Percentiles rank a stretch among this genome's conserved stretches.
These are phyloP conservation scores for Ciconia stormi DNA, from an alignment of 2,113 vertebrate species.

Conservation along the genomic window DNA sequence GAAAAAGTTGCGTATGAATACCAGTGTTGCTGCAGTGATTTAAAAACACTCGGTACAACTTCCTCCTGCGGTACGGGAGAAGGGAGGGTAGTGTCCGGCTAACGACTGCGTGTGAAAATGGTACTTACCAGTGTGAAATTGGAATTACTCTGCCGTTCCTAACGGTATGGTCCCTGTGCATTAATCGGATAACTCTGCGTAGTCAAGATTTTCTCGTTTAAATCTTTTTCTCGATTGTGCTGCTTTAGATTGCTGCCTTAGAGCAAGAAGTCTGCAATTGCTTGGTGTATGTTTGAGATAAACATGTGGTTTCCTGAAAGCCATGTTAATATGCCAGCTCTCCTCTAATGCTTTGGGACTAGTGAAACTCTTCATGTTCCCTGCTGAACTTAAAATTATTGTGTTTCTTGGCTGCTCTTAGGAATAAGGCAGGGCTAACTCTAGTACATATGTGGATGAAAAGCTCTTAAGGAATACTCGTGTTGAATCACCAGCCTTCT, in stretches of 20 bases:
- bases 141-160: not conserved
- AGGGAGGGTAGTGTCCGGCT: conserved; percentile 29
- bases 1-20: not conserved
- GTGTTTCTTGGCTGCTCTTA: not conserved
- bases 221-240: not conserved
- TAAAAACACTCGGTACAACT: conserved; percentile 34
- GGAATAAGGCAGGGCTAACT: not conserved
- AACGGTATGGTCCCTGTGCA: not conserved
- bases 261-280: not conserved
- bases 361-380: not conserved
- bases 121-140: not conserved
- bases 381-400: not conserved
- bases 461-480: not conserved
- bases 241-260: not conserved
- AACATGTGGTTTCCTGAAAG: conserved; percentile 67
- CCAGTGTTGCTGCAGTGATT: conserved; percentile 50
- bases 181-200: not conserved
- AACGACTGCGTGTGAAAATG: not conserved
- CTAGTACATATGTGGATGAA: not conserved
- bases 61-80: conserved; percentile 46
- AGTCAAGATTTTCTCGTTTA: not conserved
- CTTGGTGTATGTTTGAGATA: conserved; percentile 31
- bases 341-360: not conserved
- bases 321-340: not conserved
- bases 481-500: not conserved